phyloP scores from a whole-genome alignment of 2,113 vertebrate genomes.

The Salvator merianae region DNA sequence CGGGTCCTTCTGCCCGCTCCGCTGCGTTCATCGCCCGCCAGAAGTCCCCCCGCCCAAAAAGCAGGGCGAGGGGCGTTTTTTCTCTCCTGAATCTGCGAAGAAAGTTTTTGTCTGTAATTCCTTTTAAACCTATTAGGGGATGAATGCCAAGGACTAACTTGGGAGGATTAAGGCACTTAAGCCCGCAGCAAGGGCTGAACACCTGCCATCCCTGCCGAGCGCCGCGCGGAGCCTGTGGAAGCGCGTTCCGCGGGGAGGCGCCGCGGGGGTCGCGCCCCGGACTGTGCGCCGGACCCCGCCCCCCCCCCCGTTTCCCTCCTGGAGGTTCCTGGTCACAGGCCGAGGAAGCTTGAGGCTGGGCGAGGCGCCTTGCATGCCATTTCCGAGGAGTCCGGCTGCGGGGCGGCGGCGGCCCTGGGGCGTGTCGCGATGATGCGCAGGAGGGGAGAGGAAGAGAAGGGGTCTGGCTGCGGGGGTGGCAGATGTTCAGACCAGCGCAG shows the following conservation, averaged over 20 bases:
- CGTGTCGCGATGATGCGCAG: no score
- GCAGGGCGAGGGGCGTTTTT: no score
- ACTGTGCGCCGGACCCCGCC: neutral
- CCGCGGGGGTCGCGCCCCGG: neutral
- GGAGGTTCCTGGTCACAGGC: no score
- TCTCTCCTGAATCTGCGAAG: neutral
- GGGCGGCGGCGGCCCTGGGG: neutral
- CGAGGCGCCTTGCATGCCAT: no score
- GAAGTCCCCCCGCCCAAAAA: neutral
- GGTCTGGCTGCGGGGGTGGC: no score
- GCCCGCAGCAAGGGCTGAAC: neutral
- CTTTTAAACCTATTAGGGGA: constrained; percentile 1
- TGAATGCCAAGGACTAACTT: rapidly evolving
- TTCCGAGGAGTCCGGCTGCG: no score
- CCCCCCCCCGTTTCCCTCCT: no score
- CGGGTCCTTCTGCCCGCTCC: neutral
- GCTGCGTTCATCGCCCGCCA: no score
- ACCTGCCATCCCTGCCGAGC: rapidly evolving
- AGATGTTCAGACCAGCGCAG: no score
- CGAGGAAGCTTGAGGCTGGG: no score
- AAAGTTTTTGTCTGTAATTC: constrained; percentile 11
- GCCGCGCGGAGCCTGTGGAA: rapidly evolving
- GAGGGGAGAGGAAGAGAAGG: no score
- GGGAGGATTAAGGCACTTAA: rapidly evolving
- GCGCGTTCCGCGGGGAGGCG: rapidly evolving